Evolutionary conservation across 2,888 invertebrate species (phyloP).

Genomic region (Ephialtes manifestator): DNA sequence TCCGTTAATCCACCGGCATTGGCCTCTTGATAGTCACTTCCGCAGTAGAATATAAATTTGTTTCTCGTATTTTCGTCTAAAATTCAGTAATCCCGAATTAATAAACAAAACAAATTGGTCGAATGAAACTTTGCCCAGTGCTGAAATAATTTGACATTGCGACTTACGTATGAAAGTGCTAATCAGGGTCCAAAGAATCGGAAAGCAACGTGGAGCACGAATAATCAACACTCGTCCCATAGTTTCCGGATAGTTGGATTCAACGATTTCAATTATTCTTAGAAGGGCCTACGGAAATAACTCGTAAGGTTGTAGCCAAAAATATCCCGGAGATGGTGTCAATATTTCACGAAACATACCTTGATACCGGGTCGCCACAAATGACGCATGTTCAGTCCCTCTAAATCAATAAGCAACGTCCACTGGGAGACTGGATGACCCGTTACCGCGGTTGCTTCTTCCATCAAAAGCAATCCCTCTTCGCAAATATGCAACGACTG

Average conservation of each 20-base stretch:
- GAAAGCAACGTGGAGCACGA: conserved; percentile 97
- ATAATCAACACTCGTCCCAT: conserved; percentile 96
- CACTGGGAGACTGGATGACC: conserved; percentile 95
- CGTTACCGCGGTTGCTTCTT: conserved; percentile 93
- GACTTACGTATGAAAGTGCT: conserved; percentile 95
- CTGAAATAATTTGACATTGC: conserved; percentile 13
- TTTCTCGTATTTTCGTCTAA: conserved; percentile 96
- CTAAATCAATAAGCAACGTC: conserved; percentile 96
- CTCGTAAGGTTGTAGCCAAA: conserved; percentile 16
- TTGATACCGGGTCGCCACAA: conserved; percentile 97
- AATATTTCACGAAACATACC: conserved; percentile 76
- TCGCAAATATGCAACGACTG: conserved; percentile 95
- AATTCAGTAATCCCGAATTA: conserved; percentile 57
- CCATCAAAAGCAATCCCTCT: conserved; percentile 95
- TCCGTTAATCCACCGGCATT: conserved; percentile 93
- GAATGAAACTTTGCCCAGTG: background rate
- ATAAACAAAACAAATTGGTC: background rate
- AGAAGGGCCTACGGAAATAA: conserved; percentile 87
- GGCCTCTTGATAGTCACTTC: conserved; percentile 92
- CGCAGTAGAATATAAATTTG: conserved; percentile 97
- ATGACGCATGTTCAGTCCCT: conserved; percentile 98
- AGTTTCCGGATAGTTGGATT: conserved; percentile 98
- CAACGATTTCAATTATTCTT: conserved; percentile 93
- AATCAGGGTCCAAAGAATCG: conserved; percentile 97
- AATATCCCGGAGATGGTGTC: background rate